phyloP scores from a whole-genome alignment of 2,113 vertebrate genomes.

The Clarias macrocephalus region DNA sequence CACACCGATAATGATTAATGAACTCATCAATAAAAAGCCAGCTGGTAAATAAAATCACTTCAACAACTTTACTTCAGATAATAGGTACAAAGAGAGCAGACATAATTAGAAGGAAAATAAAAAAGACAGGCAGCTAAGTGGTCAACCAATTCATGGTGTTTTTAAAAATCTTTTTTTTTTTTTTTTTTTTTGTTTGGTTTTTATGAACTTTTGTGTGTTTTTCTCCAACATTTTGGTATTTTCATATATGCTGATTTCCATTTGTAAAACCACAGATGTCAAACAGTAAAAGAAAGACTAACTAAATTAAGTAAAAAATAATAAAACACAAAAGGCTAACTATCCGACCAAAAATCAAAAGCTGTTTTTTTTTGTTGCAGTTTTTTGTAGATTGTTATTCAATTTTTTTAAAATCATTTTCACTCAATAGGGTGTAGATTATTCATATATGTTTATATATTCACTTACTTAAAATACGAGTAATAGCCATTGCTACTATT shows the following conservation, averaged over 20 bases:
- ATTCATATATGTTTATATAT: conserved; percentile 63
- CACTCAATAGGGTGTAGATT: conserved; percentile 63
- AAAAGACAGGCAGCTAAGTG: conserved; percentile 70
- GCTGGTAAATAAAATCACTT: conserved; percentile 58
- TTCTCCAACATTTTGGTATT: conserved; percentile 60
- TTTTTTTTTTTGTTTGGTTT: conserved; percentile 57
- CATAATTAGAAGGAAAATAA: conserved; percentile 62
- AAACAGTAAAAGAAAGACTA: conserved; percentile 59
- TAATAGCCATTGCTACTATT: conserved; percentile 99
- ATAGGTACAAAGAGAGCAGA: conserved; percentile 52
- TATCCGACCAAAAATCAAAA: conserved; percentile 56
- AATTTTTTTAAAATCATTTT: conserved; percentile 72
- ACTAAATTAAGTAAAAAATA: conserved; percentile 55
- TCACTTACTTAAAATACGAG: conserved; percentile 97
- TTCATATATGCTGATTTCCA: conserved; percentile 44
- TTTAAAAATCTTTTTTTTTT: conserved; percentile 63
- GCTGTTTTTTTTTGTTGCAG: conserved; percentile 54
- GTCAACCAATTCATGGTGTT: conserved; percentile 67
- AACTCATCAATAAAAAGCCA: conserved; percentile 62
- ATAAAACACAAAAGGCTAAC: conserved; percentile 53
- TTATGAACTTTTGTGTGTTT: conserved; percentile 60
- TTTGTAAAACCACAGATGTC: conserved; percentile 58
- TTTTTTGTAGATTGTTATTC: conserved; percentile 56
- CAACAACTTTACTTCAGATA: conserved; percentile 56
- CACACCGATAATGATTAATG: conserved; percentile 68